phyloP scores from a whole-genome alignment of 2,888 invertebrate genomes.

The Rotaria magnacalcarata region DNA sequence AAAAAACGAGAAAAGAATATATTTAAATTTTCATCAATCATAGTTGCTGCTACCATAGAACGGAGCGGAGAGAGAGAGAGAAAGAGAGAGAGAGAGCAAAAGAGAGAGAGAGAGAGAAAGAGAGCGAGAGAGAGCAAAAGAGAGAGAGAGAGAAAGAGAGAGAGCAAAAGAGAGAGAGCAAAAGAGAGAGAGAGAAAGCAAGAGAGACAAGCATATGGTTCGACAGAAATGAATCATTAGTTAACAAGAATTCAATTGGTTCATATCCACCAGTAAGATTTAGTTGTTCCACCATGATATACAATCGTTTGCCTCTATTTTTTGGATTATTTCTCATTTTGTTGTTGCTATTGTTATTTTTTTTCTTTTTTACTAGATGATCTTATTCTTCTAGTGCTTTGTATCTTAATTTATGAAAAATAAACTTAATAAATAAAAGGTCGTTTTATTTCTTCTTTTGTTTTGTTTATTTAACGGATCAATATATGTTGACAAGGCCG shows the following conservation, averaged over 20 bases:
- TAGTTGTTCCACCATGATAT: background rate
- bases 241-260: background rate
- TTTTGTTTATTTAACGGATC: background rate
- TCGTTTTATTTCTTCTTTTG: background rate
- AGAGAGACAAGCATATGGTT: too few species aligned
- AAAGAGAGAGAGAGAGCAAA: too few species aligned
- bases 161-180: too few species aligned
- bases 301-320: background rate
- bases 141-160: too few species aligned
- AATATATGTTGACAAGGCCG: background rate
- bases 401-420: background rate
- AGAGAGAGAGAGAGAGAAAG: too few species aligned
- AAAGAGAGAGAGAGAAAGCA: too few species aligned
- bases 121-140: too few species aligned
- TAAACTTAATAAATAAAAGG: background rate
- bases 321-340: background rate
- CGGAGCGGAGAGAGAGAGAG: too few species aligned
- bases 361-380: background rate
- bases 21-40: background rate
- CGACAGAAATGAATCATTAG: too few species aligned
- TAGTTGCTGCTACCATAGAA: too few species aligned
- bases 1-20: background rate
- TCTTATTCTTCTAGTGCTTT: background rate
- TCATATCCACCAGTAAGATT: background rate
- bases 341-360: background rate